Evolutionary conservation across 2,888 invertebrate species (phyloP).

Genomic region (Lordiphosa andalusiaca): DNA sequence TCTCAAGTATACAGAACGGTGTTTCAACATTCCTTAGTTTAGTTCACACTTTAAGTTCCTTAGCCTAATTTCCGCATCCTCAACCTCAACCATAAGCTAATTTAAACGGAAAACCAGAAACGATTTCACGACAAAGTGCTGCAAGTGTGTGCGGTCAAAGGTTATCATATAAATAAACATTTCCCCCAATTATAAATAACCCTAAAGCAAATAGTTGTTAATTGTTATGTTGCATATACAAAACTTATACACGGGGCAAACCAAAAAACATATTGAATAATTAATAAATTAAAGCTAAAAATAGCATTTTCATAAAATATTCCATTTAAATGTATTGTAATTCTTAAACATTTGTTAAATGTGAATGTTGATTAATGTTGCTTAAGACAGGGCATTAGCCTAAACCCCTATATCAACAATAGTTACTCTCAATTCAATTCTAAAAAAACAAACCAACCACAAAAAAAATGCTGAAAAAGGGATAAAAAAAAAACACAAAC

Average conservation of each 20-base stretch:
- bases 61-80: slow-evolving; percentile 37
- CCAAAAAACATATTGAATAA: slow-evolving; percentile 22
- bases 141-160: slow-evolving; percentile 35
- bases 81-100: slow-evolving; percentile 49
- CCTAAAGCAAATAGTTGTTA: slow-evolving; percentile 42
- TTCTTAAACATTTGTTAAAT: slow-evolving; percentile 64
- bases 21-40: slow-evolving; percentile 61
- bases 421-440: slow-evolving; percentile 53
- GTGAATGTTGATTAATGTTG: slow-evolving; percentile 55
- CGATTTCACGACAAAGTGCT: slow-evolving; percentile 20
- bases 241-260: slow-evolving; percentile 33
- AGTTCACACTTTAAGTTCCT: slow-evolving; percentile 47
- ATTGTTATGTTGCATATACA: slow-evolving; percentile 62
- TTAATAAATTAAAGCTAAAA: slow-evolving; percentile 22
- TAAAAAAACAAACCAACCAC: slow-evolving; percentile 14
- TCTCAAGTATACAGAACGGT: slow-evolving; percentile 50
- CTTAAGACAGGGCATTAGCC: slow-evolving; percentile 35
- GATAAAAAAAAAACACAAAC: slow-evolving; percentile 15
- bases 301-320: slow-evolving; percentile 49
- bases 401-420: slow-evolving; percentile 31
- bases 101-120: slow-evolving; percentile 31
- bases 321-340: slow-evolving; percentile 54
- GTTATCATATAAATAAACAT: slow-evolving; percentile 35
- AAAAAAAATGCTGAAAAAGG: slow-evolving; percentile 35
- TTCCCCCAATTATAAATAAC: slow-evolving; percentile 12